Conservation (phyloP, 2,888 invertebrate species). For the Agonum fuliginosum region DNA sequence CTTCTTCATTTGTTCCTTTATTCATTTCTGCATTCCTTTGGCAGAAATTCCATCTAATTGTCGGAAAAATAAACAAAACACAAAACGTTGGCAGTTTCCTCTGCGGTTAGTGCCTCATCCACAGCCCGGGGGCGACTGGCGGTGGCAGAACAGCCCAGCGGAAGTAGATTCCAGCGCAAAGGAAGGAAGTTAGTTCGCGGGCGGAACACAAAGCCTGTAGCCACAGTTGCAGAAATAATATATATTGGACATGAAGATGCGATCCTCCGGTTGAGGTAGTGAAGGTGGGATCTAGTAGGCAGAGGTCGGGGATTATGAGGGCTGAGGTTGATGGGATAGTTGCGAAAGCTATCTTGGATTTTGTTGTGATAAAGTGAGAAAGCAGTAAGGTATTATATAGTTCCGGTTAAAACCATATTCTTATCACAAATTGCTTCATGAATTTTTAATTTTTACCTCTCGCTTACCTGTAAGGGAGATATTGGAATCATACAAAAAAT, state of each 20-base stretch:
- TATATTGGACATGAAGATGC: constrained; percentile 46
- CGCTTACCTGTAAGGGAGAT: no score
- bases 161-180: constrained; percentile 52
- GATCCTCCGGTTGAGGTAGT: background rate
- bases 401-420: no score
- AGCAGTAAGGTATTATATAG: no score
- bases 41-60: constrained; percentile 26
- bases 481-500: no score
- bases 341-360: no score
- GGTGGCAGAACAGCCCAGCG: constrained; percentile 2
- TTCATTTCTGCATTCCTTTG: background rate
- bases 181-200: constrained; percentile 55
- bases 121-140: background rate
- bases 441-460: no score
- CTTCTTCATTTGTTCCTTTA: no score
- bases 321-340: no score
- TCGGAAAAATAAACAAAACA: constrained; percentile 29
- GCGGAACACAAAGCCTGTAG: constrained; percentile 51
- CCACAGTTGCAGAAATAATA: constrained; percentile 54
- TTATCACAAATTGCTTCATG: no score
- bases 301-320: background rate
- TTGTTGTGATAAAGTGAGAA: no score
- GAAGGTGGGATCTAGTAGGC: background rate
- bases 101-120: background rate
- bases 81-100: background rate